A percentile compares a stretch with the other conserved stretches of the same genome.
Conservation (phyloP, 1,140 invertebrate genomes). For the Holotrichia oblita region DNA sequence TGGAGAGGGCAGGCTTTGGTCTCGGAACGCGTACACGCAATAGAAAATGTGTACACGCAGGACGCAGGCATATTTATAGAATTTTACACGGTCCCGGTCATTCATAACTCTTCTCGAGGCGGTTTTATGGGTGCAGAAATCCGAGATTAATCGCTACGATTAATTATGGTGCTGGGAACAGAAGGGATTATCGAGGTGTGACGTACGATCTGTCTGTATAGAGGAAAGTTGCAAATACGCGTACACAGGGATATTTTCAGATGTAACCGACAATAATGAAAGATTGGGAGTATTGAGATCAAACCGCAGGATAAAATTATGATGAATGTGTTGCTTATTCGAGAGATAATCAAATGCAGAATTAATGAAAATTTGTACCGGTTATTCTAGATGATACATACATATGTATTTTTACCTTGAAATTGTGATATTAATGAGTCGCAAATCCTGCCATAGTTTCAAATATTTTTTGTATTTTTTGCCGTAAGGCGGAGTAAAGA, state of each 20-base stretch:
- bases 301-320: not conserved
- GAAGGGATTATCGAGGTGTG: conserved; percentile 11
- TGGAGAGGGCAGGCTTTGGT: too few species aligned
- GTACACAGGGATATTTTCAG: not conserved
- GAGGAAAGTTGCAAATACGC: not conserved
- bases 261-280: not conserved
- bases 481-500: too few species aligned
- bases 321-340: not conserved
- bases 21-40: not conserved
- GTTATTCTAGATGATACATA: too few species aligned
- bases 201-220: not conserved
- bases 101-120: not conserved
- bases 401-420: too few species aligned
- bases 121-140: not conserved
- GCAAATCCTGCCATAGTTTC: too few species aligned
- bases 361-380: too few species aligned
- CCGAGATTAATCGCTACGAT: not conserved
- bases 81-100: not conserved
- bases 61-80: not conserved
- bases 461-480: too few species aligned
- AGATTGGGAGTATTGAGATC: not conserved
- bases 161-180: conserved; percentile 12
- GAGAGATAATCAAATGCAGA: too few species aligned
- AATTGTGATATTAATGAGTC: too few species aligned
- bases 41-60: not conserved